Evolutionary conservation across 1,140 invertebrate species (phyloP).

Genomic region (Gerris buenoi): DNA sequence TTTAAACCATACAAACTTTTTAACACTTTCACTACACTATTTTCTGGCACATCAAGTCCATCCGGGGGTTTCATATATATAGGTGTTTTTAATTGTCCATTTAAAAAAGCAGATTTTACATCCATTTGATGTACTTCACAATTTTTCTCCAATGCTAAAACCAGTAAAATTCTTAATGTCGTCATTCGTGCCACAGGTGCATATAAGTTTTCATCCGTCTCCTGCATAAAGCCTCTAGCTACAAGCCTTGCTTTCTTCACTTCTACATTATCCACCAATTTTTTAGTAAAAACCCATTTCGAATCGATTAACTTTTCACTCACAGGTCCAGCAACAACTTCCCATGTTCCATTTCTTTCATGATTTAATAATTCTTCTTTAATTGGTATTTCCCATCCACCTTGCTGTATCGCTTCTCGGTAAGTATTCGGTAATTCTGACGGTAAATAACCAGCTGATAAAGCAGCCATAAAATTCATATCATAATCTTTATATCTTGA

Average conservation of each 20-base stretch:
- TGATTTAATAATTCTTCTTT: neutral
- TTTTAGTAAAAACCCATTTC: neutral
- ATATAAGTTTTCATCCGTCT: neutral
- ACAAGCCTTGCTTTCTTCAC: slow-evolving; percentile 27
- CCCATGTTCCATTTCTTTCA: neutral
- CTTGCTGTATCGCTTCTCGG: neutral
- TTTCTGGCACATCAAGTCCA: neutral
- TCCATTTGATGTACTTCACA: neutral
- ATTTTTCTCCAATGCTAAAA: neutral
- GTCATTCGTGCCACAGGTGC: neutral
- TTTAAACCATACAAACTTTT: neutral
- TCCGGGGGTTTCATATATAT: neutral
- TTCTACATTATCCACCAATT: neutral
- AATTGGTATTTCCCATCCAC: neutral
- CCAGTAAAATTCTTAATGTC: neutral
- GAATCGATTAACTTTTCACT: neutral
- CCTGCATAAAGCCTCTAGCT: slow-evolving; percentile 24
- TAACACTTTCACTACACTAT: neutral
- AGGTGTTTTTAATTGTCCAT: neutral
- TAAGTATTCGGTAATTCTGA: neutral
- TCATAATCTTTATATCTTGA: too few species aligned
- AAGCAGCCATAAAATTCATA: too few species aligned
- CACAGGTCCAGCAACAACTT: neutral
- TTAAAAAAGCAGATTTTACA: neutral
- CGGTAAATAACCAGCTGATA: too few species aligned